phyloP scores from a whole-genome alignment of 2,888 invertebrate genomes.

The Liodrosophila aerea region DNA sequence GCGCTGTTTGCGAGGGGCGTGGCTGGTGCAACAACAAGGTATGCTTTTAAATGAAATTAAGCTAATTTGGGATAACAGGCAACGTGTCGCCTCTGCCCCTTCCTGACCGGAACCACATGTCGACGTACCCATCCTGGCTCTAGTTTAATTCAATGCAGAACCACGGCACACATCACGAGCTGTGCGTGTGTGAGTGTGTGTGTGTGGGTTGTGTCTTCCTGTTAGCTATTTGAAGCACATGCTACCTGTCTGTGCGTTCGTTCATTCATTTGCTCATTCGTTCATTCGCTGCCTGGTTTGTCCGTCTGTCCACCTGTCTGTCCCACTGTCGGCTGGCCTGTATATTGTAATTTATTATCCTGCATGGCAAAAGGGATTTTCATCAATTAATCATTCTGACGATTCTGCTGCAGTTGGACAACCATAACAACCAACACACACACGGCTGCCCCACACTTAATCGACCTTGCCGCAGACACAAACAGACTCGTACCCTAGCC shows the following conservation, averaged over 20 bases:
- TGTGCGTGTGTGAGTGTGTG: conserved; percentile 13
- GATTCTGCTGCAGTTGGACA: conserved; percentile 69
- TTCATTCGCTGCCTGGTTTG: background rate
- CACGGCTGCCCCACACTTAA: conserved; percentile 39
- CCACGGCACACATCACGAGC: conserved; percentile 34
- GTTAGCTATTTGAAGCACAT: conserved; percentile 65
- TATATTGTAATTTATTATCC: conserved; percentile 75
- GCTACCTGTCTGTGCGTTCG: conserved; percentile 53
- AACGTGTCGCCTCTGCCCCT: conserved; percentile 44
- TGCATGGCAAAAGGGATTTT: conserved; percentile 77
- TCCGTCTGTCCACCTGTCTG: conserved; percentile 1
- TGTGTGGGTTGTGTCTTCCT: conserved; percentile 18
- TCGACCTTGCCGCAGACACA: conserved; percentile 20
- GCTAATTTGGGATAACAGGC: conserved; percentile 69
- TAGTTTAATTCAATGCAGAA: conserved; percentile 63
- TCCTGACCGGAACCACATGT: conserved; percentile 10
- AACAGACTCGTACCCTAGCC: too few relatives aligned
- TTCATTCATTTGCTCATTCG: conserved; percentile 1
- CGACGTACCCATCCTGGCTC: conserved; percentile 38
- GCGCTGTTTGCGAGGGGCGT: conserved; percentile 4
- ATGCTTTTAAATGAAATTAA: conserved; percentile 75
- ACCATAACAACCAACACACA: conserved; percentile 52
- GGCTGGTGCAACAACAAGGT: conserved; percentile 38
- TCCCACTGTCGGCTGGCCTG: conserved; percentile 11
- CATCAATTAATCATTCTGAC: conserved; percentile 76